Evolutionary conservation across 2,113 vertebrate species (phyloP).

Genomic region (Brachirus orientalis): DNA sequence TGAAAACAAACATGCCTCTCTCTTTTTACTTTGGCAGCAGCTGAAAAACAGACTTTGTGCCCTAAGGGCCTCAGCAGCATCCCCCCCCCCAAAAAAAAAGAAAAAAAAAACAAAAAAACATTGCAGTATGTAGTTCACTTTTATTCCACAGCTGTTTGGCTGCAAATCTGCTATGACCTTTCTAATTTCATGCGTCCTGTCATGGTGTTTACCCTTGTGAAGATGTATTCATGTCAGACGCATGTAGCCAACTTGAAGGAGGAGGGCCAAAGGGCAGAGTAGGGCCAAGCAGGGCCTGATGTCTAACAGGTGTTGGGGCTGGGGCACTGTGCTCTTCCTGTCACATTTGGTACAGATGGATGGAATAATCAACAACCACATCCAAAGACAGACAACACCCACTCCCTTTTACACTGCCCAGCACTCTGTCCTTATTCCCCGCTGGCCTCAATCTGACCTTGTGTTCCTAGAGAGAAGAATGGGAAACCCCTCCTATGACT

Average conservation of each 20-base stretch:
- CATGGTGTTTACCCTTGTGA: constrained; percentile 20
- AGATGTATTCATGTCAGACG: constrained; percentile 29
- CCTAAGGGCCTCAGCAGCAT: constrained; percentile 39
- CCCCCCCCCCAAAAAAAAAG: too few species aligned
- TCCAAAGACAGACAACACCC: constrained; percentile 40
- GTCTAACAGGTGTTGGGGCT: constrained; percentile 63
- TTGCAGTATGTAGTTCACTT: constrained; percentile 8
- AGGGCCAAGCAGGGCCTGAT: constrained; percentile 44
- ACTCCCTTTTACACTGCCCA: constrained; percentile 14
- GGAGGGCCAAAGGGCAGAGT: constrained; percentile 30
- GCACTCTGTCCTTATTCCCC: constrained; percentile 28
- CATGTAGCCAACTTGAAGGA: constrained; percentile 42
- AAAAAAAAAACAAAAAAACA: neutral
- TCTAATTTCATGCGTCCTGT: constrained; percentile 8
- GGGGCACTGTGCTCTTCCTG: constrained; percentile 34
- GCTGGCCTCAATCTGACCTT: constrained; percentile 47
- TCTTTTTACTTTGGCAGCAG: constrained; percentile 51
- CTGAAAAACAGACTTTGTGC: constrained; percentile 51
- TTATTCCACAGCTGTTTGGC: constrained; percentile 25
- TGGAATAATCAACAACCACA: constrained; percentile 56
- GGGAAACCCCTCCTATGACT: constrained; percentile 57
- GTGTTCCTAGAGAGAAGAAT: constrained; percentile 52
- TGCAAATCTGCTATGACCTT: constrained; percentile 29
- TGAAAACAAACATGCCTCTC: constrained; percentile 59
- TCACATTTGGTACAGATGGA: constrained; percentile 53